A percentile compares a stretch with the other conserved stretches of the same genome.
Conservation (phyloP, 30 jellyfish, hydroid and myxozoan species). For the Turritopsis dohrnii region DNA sequence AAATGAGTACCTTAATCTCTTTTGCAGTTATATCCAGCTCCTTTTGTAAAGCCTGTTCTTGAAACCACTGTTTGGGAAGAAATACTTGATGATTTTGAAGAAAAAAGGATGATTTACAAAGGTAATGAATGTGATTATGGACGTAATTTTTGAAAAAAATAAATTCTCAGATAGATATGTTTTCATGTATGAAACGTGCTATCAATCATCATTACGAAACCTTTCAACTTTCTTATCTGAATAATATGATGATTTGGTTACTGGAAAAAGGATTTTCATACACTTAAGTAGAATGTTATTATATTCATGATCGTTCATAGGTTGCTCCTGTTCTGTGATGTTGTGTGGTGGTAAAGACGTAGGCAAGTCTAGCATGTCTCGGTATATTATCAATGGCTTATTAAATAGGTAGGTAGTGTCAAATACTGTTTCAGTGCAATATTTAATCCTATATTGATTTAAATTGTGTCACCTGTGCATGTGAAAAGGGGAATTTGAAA, state of each 20-base stretch:
- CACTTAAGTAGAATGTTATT: too few relatives aligned
- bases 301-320: not conserved
- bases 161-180: not conserved
- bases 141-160: not conserved
- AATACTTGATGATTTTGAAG: not conserved
- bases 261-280: too few relatives aligned
- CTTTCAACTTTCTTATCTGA: not conserved
- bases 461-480: too few relatives aligned
- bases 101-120: not conserved
- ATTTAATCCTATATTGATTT: too few relatives aligned
- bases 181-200: not conserved
- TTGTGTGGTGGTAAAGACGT: slow-evolving; percentile 81
- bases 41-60: slow-evolving; percentile 5
- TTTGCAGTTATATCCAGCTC: not conserved
- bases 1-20: too few relatives aligned
- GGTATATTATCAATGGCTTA: slow-evolving; percentile 44
- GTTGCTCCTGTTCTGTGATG: slow-evolving; percentile 22
- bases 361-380: slow-evolving; percentile 78
- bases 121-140: not conserved
- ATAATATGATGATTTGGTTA: too few relatives aligned
- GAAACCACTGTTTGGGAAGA: slow-evolving; percentile 13
- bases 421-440: not conserved
- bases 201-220: not conserved
- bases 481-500: too few relatives aligned
- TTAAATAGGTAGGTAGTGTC: slow-evolving; percentile 40